Evolutionary conservation across 2,797 vertebrate species (phyloP), one percentile per base, ranked within the genome.

Genomic region (Lagodon rhomboides): DNA sequence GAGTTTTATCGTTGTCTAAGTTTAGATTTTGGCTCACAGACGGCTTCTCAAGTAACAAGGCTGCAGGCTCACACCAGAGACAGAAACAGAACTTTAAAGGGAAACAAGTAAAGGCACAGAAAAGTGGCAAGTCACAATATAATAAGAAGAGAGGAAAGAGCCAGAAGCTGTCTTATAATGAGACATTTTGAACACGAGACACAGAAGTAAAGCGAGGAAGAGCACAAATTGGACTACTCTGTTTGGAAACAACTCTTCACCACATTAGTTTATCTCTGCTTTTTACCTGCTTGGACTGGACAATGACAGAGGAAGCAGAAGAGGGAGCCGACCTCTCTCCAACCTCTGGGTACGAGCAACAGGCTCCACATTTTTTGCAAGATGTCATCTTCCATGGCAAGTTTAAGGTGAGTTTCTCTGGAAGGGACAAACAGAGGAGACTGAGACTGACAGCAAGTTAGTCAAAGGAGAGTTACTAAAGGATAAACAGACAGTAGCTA

Each of bases 331-430:
- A 80, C 55, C 34, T 66, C 53, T 43, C 82, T 53, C 63, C 80
- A 55, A 61, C 60, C 38, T 66, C 84, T 1, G 58, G 13, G 34
- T 54, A 73, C n/a, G 73, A 83, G 65, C 76, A 75, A 55, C 88
- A 84, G 68, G 61, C 72, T 7, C 87, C 83, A 58, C 93, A 94
- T 86, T 95, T 94, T 82, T 73, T 96, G 30, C 89, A 76, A 77
- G 95, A 95, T 75, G 92, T 95, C 78, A 83, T 96, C 83, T 94
- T 96, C 82, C 94, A 95, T 0, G 94, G 95, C 80, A 95, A 95
- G 89, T 93, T 94, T 83, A 89, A 93, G 87, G 94, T 95, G 84
- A 94, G 93, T 85, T 49, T 64, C 20, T 56, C 47, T 13, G 23
- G 4, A 2, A 46, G 41, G 30, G 7, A 23, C 22, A 12, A 56